Evolutionary conservation across 1,140 invertebrate species (phyloP), one percentile per base, ranked within the genome.

Genomic region (Apis laboriosa): DNA sequence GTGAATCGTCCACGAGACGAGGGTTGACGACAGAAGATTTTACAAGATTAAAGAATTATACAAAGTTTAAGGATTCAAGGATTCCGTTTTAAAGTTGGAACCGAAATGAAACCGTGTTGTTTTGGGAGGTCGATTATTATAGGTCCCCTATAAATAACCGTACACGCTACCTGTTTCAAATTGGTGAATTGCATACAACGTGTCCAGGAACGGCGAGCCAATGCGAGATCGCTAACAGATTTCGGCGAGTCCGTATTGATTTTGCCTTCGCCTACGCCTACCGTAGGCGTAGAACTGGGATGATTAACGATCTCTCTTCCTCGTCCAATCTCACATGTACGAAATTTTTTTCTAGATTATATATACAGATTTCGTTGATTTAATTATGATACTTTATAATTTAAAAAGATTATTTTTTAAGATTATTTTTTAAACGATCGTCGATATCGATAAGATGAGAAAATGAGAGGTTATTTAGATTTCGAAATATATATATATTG

Each of bases 91-190:
- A 53, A 75, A 49, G 28, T 71, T 34, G 34, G 49, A 74, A 24
- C 66, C 72, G 79, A 34, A 75, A 34, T n/a, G 56, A 76, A 64
- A 77, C 21, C 28, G 64, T 15, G 53, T 28, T 43, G 17, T 68
- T 70, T 68, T 58, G 68, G 1, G 64, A 68, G 49, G 55, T n/a
- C 34, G 63, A 75, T 84, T 34, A 76, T 72, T 81, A 70, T 34
- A 70, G 17, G 67, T 63, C 61, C 58, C 19, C 51, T 76, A 75
- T 81, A 71, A 76, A 63, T 76, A 84, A 81, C 58, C 49, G n/a
- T 72, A 75, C 66, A 58, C 43, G 28, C 63, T 72, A 56, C 61
- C 51, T 51, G 28, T 72, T 71, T 61, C 3, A 72, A 67, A 56
- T 67, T 71, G n/a, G 9, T 21, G 77, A 34, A 34, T 61, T 70